phyloP scores from a whole-genome alignment of 1,140 invertebrate genomes.

The Ceratina japonica region DNA sequence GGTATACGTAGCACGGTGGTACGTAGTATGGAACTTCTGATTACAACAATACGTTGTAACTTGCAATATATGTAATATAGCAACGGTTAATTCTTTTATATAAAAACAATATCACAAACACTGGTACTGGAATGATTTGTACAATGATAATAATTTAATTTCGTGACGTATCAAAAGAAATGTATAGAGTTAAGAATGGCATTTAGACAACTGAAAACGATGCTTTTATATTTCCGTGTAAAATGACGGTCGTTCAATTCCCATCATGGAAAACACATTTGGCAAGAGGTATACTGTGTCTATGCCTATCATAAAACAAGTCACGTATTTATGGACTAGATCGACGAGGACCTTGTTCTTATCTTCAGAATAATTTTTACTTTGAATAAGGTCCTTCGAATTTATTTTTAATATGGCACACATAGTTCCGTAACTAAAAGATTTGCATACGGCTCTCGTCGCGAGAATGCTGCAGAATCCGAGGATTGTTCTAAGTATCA shows the following conservation, averaged over 20 bases:
- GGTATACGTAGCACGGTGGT: no score
- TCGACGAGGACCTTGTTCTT: constrained; percentile 88
- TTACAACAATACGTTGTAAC: neutral
- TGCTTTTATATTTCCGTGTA: constrained; percentile 88
- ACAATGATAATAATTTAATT: neutral
- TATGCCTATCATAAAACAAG: constrained; percentile 87
- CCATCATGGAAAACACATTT: constrained; percentile 86
- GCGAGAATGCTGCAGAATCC: constrained; percentile 87
- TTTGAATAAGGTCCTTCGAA: constrained; percentile 82
- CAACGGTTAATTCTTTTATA: neutral
- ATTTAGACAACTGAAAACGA: neutral
- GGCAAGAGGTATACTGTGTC: constrained; percentile 89
- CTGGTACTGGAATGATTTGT: constrained; percentile 27
- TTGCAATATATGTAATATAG: constrained; percentile 5
- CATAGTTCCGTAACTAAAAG: constrained; percentile 83
- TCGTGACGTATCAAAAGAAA: neutral
- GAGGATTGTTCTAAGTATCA: constrained; percentile 85
- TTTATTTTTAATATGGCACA: constrained; percentile 85
- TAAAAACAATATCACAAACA: constrained; percentile 31
- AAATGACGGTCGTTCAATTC: constrained; percentile 89
- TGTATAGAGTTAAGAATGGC: neutral
- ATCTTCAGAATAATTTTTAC: constrained; percentile 83
- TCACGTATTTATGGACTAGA: constrained; percentile 89
- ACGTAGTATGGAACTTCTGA: neutral
- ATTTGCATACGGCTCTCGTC: constrained; percentile 85